These are phyloP conservation scores for Ormyrus rosae DNA, from an alignment of 2,888 invertebrate species.

Conservation along the genomic window DNA sequence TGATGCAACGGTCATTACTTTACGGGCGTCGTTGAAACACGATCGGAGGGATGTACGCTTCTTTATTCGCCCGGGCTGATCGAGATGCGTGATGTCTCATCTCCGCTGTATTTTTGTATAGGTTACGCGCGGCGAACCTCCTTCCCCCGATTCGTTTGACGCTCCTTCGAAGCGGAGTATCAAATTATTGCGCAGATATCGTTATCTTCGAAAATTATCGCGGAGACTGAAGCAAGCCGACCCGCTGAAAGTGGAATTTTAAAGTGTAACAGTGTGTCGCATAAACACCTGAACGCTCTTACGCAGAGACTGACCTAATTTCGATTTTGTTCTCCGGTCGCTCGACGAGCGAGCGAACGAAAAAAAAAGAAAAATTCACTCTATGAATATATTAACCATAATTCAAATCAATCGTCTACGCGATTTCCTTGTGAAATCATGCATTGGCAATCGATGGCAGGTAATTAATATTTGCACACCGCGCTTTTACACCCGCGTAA, in stretches of 20 bases:
- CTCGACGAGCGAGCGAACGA: background rate
- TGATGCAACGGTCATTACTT: conserved; percentile 44
- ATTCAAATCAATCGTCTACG: conserved; percentile 39
- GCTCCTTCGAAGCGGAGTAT: no score
- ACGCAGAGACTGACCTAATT: conserved; percentile 28
- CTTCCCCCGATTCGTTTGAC: no score
- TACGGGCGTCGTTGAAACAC: conserved; percentile 45
- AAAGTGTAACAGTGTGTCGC: background rate
- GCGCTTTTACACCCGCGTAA: conserved; percentile 45
- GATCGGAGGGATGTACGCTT: conserved; percentile 32
- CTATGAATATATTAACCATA: conserved; percentile 40
- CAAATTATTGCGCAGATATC: no score
- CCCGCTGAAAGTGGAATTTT: no score
- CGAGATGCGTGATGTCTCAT: background rate
- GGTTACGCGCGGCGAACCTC: no score
- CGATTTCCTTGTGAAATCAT: conserved; percentile 43
- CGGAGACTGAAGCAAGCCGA: no score
- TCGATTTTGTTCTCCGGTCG: conserved; percentile 1
- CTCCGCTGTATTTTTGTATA: no score
- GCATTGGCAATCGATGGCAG: conserved; percentile 35
- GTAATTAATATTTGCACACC: conserved; percentile 44
- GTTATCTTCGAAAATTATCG: no score
- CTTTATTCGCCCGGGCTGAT: conserved; percentile 30
- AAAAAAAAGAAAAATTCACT: conserved; percentile 10
- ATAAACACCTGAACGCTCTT: conserved; percentile 11